These are phyloP conservation scores for Drosophila ustulata DNA, from an alignment of 2,888 invertebrate species.

Conservation along the genomic window DNA sequence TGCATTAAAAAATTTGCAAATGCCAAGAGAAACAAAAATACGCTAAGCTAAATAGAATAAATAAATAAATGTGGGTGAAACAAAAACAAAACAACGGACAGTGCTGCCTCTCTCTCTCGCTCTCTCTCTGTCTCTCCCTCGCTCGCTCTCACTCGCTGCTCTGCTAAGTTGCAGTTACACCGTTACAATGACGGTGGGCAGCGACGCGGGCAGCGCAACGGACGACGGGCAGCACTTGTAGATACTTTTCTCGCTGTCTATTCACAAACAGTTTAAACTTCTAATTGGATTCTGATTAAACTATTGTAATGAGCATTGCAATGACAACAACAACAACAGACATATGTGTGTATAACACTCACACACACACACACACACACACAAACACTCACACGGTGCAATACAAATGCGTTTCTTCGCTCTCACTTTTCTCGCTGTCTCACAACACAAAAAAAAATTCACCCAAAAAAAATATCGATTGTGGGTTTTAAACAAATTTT, in stretches of 20 bases:
- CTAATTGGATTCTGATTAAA: conserved; percentile 25
- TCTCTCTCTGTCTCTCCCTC: neutral
- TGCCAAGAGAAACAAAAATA: conserved; percentile 12
- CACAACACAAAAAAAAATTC: conserved; percentile 27
- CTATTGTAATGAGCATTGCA: conserved; percentile 11
- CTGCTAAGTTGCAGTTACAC: conserved; percentile 9
- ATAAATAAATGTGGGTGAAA: conserved; percentile 28
- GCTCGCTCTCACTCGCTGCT: neutral
- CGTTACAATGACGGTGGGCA: conserved; percentile 3
- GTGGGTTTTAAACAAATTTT: too few species aligned
- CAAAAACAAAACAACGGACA: conserved; percentile 49
- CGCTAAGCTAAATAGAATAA: conserved; percentile 2
- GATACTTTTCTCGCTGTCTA: conserved; percentile 50
- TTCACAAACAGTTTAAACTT: conserved; percentile 15
- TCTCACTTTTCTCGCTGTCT: conserved; percentile 49
- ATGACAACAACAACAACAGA: conserved; percentile 31
- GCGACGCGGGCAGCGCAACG: conserved; percentile 23
- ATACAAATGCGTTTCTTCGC: conserved; percentile 37
- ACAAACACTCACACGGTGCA: conserved; percentile 23
- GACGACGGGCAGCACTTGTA: conserved; percentile 53
- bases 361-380: conserved; percentile 26
- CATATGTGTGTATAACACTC: conserved; percentile 29
- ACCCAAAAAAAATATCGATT: conserved; percentile 6
- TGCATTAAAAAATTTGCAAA: conserved; percentile 39
- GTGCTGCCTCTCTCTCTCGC: neutral